Conservation (phyloP, 2,888 invertebrate species). For the Tridacna crocea region DNA sequence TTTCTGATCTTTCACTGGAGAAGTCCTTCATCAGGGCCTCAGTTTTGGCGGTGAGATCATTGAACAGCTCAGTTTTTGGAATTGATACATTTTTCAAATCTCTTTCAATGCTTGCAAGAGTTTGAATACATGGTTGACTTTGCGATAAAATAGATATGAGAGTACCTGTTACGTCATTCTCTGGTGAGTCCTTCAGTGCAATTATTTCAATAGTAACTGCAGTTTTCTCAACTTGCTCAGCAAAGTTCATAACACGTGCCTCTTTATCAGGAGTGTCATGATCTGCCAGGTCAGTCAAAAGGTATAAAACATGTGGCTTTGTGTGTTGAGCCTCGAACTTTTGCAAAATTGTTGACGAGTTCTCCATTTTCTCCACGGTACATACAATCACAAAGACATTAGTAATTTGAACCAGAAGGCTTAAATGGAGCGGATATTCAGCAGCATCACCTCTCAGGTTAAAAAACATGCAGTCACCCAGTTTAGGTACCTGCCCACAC, state of each 20-base stretch:
- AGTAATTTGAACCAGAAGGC: constrained; percentile 2
- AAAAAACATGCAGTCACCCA: constrained; percentile 5
- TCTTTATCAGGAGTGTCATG: background rate
- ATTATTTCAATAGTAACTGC: background rate
- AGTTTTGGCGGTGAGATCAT: background rate
- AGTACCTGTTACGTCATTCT: background rate
- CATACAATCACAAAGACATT: background rate
- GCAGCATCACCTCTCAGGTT: constrained; percentile 28
- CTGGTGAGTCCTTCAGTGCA: background rate
- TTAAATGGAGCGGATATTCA: background rate
- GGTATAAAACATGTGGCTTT: background rate
- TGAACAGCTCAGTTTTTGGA: background rate
- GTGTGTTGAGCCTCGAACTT: background rate
- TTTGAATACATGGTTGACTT: background rate
- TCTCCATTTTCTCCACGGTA: constrained; percentile 4
- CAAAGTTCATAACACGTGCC: background rate
- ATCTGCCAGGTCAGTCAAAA: background rate
- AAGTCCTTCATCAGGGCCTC: background rate
- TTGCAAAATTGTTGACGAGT: background rate
- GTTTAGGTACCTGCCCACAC: background rate
- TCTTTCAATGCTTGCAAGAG: background rate
- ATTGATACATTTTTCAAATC: background rate
- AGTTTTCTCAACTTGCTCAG: background rate
- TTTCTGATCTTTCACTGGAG: background rate
- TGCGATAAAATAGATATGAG: background rate